Evolutionary conservation across 2,797 vertebrate species (phyloP), one percentile per base, ranked within the genome.

Genomic region (Pogonophryne albipinna): DNA sequence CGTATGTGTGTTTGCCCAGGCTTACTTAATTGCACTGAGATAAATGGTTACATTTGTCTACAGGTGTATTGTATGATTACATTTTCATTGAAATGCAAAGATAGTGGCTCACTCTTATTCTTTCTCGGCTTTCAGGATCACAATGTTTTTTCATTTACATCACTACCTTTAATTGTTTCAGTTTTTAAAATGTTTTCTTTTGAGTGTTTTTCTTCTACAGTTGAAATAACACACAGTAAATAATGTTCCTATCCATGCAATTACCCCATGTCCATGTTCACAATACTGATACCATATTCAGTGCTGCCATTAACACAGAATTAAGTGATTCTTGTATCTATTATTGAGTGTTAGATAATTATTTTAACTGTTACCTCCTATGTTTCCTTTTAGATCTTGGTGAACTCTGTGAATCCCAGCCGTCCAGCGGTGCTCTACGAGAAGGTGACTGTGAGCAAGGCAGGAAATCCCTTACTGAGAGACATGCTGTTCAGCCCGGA

Each of bases 401-500:
- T 99, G 78, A 97, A 99, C 87, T 95, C 94, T 0, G 90, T 93
- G 80, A 94, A 74, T 61, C 57, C 88, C 34, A 88, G 82, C 56
- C 87, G 90, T 55, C 94, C 96, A 0, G 95, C 95, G 0, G 93
- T 97, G 90, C 95, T 97, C 42, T 99, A 99, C 0, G 98, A 99
- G 91, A 98, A 96, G 0, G 97, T 99, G 23, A 94, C 96, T 1
- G 96, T 98, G 14, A 97, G 97, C 0, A 96, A 98, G 20, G 82
- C 64, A 57, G 97, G 97, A 31, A 96, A 90, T 73, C 95, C 97
- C 51, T 94, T 99, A 85, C 93, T 97, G 60, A 92, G 96, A 57
- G 98, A 99, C 93, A 94, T 98, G 84, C 94, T 98, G 69, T 96
- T 99, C 89, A 99, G 97, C 79, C 98, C 97, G 0, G 96, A 98